A percentile compares a stretch with the other conserved stretches of the same genome.
Conservation (phyloP, 2,888 invertebrate genomes). For the Torymus tubicola region DNA sequence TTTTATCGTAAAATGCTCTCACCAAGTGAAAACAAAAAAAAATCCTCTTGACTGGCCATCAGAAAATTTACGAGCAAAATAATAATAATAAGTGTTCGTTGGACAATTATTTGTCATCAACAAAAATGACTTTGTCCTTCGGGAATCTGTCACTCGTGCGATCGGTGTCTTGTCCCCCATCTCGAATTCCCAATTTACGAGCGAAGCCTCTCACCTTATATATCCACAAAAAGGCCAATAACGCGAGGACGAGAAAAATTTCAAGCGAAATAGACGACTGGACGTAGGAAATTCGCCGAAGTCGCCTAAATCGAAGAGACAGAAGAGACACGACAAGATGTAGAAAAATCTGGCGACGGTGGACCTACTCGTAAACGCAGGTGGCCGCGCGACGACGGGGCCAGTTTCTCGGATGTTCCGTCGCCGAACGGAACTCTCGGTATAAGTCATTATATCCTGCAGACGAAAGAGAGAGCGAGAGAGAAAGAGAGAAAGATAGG, state of each 20-base stretch:
- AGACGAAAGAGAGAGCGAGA: no score
- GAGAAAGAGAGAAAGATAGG: neutral
- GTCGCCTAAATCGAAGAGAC: constrained; percentile 8
- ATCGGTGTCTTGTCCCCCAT: neutral
- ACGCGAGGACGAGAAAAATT: constrained; percentile 3
- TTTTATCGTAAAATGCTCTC: no score
- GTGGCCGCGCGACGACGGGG: constrained; percentile 18
- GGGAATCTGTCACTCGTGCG: constrained; percentile 25
- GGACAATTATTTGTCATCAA: no score
- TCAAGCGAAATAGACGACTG: neutral
- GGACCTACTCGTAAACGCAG: constrained; percentile 24
- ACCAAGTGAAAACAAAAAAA: no score
- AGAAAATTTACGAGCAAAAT: no score
- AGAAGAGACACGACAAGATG: no score
- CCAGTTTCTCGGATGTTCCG: constrained; percentile 52
- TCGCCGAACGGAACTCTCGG: constrained; percentile 27
- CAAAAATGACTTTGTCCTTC: constrained; percentile 23
- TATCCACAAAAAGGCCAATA: neutral
- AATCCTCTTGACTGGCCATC: no score
- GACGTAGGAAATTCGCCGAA: constrained; percentile 28
- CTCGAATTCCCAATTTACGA: constrained; percentile 17
- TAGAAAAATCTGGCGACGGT: constrained; percentile 10
- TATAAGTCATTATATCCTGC: constrained; percentile 42
- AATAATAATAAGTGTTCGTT: no score
- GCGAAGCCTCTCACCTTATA: constrained; percentile 10